Evolutionary conservation across 2,113 vertebrate genomes (phyloP).

Genomic region (Myanophis thanlyinensis): DNA sequence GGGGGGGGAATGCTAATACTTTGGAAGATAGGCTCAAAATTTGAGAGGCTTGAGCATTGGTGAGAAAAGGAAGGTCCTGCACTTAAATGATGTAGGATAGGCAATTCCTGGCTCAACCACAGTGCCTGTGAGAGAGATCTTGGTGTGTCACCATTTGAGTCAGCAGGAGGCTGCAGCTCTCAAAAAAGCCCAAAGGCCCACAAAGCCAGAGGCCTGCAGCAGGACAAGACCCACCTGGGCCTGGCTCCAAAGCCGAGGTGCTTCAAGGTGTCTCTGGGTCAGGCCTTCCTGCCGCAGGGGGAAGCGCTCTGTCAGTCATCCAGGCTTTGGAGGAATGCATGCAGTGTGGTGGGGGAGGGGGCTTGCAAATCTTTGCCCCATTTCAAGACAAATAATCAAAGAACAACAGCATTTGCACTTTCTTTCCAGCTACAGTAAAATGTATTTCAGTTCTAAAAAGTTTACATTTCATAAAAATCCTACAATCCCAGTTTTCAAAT

Average conservation of each 20-base stretch:
- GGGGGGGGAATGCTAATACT: not conserved
- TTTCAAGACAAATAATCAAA: not conserved
- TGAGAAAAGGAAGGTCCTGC: not conserved
- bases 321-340: not conserved
- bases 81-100: not conserved
- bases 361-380: no score
- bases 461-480: constrained; percentile 47
- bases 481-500: constrained; percentile 13
- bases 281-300: not conserved
- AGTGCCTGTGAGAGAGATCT: not conserved
- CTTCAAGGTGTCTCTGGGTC: no score
- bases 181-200: not conserved
- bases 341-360: no score
- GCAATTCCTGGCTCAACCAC: not conserved
- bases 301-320: not conserved
- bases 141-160: not conserved
- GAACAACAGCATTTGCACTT: constrained; percentile 9
- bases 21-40: not conserved
- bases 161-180: not conserved
- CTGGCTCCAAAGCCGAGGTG: not conserved
- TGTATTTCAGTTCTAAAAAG: constrained; percentile 20
- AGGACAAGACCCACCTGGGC: not conserved
- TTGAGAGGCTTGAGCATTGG: not conserved
- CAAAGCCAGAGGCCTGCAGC: not conserved
- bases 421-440: constrained; percentile 27